Evolutionary conservation across 1,140 invertebrate genomes (phyloP).

Genomic region (Lepidostoma basale): DNA sequence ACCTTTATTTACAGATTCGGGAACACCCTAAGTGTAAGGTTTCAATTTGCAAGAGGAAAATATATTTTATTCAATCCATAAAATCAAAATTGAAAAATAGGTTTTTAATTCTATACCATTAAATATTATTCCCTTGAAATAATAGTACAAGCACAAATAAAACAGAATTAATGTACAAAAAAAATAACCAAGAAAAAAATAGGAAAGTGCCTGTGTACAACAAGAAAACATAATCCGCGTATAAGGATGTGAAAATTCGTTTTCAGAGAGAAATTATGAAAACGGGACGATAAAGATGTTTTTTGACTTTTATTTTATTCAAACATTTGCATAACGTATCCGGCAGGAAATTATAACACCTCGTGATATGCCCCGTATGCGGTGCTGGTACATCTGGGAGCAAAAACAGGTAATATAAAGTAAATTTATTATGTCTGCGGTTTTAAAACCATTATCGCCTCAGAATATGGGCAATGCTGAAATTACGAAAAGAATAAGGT

Average conservation of each 20-base stretch:
- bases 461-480: background rate
- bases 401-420: constrained; percentile 20
- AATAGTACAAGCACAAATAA: no score
- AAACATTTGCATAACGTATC: constrained; percentile 21
- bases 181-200: no score
- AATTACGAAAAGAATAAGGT: constrained; percentile 6
- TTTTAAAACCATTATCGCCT: constrained; percentile 17
- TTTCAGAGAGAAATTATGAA: background rate
- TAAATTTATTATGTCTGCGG: constrained; percentile 17
- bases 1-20: no score
- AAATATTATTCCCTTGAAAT: no score
- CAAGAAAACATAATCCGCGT: background rate
- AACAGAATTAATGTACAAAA: no score
- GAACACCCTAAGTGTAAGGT: no score
- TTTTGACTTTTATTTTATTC: constrained; percentile 16
- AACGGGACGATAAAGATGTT: constrained; percentile 19
- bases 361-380: constrained; percentile 10
- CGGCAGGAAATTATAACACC: constrained; percentile 21
- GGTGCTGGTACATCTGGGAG: background rate
- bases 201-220: no score
- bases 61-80: no score
- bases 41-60: no score
- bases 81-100: no score
- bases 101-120: no score
- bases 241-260: constrained; percentile 1